Percentiles rank a stretch among this genome's conserved stretches.
Conservation (phyloP, 2,888 invertebrate genomes). For the Camponotus fellah region DNA sequence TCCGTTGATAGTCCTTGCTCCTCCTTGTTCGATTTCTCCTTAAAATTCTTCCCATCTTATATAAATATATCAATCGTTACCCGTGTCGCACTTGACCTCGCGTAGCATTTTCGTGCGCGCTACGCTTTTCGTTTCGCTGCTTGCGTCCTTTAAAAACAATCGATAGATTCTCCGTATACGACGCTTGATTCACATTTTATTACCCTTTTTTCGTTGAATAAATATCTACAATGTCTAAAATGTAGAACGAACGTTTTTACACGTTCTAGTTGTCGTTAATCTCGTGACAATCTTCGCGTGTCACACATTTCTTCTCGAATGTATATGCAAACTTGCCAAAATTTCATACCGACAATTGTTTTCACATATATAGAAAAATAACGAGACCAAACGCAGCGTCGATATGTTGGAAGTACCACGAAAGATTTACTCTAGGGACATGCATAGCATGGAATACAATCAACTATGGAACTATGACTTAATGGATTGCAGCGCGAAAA, state of each 20-base stretch:
- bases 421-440: constrained; percentile 78
- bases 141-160: constrained; percentile 37
- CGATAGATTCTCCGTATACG: not conserved
- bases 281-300: not conserved
- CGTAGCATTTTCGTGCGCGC: not conserved
- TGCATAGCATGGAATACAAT: constrained; percentile 79
- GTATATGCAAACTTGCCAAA: not conserved
- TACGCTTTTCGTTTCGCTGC: not conserved
- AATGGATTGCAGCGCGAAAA: constrained; percentile 64
- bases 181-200: not conserved
- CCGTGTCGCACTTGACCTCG: not conserved
- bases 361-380: constrained; percentile 59
- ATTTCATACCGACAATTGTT: constrained; percentile 42
- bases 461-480: constrained; percentile 82
- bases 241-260: not conserved
- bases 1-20: not conserved
- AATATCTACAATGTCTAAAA: not conserved
- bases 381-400: constrained; percentile 79
- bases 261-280: not conserved
- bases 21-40: not conserved
- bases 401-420: constrained; percentile 82
- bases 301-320: not conserved
- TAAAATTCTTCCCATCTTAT: not conserved
- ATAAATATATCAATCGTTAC: not conserved
- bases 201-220: not conserved